Evolutionary conservation across 2,113 vertebrate genomes (phyloP), one percentile per base, ranked within the genome.

Genomic region (Zosterops hypoxanthus): DNA sequence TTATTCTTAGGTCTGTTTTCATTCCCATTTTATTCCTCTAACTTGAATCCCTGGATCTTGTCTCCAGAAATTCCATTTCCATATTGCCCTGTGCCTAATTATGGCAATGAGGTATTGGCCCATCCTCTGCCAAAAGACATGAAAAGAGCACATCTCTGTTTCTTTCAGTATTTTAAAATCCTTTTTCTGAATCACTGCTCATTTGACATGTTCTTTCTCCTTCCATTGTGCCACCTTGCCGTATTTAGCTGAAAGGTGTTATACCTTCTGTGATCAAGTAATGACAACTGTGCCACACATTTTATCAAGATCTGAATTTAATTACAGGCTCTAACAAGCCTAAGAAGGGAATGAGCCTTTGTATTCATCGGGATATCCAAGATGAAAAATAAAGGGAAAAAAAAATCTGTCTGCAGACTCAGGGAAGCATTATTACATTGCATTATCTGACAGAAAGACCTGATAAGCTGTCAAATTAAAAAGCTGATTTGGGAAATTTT

Each of bases 271-370:
- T 64, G 78, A 96, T 96, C 88, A 93, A 91, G 86, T 69, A 93
- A 96, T 95, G 96, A 95, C 88, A 96, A 90, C 84, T 2, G 13
- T 86, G 86, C 80, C 82, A 89, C 88, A 83, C 52, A 46, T 76
- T 93, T 96, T 92, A 91, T 96, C 86, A 86, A 84, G 42, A 90
- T 77, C 78, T 93, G 56, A 94, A 96, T 93, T 96, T 97, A 96
- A 95, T 96, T 95, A 94, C 84, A 96, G 82, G 96, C 83, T 90
- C 95, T 92, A 95, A 92, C 70, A 42, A 61, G 91, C n/a, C 76
- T 69, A 92, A 92, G 46, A 95, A 92, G 76, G 16, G 41, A 92
- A 92, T 85, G 78, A 82, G 91, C 52, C 91, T 97, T 95, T 93
- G 73, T 92, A 90, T 90, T 95, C 79, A 92, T 28, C 22, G 47